Base-by-base conservation (phyloP, 2,888 invertebrate genomes). In the Tinea trinotella region DNA sequence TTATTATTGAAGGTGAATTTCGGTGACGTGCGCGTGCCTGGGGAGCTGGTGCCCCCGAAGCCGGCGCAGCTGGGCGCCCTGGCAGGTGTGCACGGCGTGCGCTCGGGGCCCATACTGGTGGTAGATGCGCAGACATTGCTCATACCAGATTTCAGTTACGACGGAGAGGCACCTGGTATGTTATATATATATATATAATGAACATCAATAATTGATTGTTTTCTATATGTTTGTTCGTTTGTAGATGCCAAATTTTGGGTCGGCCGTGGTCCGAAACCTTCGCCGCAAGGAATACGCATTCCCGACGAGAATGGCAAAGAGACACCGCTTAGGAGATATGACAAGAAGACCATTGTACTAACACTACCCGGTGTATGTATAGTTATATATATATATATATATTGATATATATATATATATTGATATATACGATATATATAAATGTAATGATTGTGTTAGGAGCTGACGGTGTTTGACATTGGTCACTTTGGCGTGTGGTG, bases 401-500 rank as follows among this genome's bases (percentile, higher is more conserved):
- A n/a, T n/a, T n/a, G n/a, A n/a, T n/a, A n/a, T n/a, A n/a, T n/a
- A n/a, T n/a, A n/a, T n/a, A n/a, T n/a, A n/a, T n/a, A n/a, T n/a
- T n/a, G n/a, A n/a, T n/a, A n/a, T n/a, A n/a, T n/a, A n/a, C n/a
- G n/a, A n/a, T n/a, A n/a, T n/a, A 6, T 30, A 30, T 30, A 30
- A 6, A 30, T 30, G 30, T 30, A 30, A 6, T 10, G 10, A 30
- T 30, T 10, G 10, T 7, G 30, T 30, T 9, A 87, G 87, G 95
- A 96, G 68, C 84, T 96, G 68, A 97, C 96, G 3, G 90, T 97
- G 52, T 95, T 96, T 74, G 96, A 97, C 77, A 93, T 97, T 70
- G 96, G 96, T 1, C 95, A 96, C 85, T 94, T 97, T 75, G 95
- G 93, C 18, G 91, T 97, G 58, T 97, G 96, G 95, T 97, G 97